Evolutionary conservation across 2,113 vertebrate species (phyloP).

Genomic region (Euleptes europaea): DNA sequence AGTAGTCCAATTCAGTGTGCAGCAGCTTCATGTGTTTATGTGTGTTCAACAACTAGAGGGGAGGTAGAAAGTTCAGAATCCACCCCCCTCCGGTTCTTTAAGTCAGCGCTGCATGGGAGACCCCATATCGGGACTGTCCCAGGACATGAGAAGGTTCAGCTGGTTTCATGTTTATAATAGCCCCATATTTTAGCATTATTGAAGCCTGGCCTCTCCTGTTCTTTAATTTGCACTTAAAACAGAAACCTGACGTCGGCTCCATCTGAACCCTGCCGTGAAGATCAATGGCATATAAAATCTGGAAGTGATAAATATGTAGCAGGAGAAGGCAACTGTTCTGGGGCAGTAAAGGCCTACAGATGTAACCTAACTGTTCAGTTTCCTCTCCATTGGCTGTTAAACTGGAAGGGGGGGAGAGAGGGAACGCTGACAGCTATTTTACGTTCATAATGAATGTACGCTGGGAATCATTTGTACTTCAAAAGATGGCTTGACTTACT

Average conservation of each 20-base stretch:
- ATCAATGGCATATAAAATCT: slow-evolving; percentile 63
- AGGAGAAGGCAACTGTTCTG: slow-evolving; percentile 40
- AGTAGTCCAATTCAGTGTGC: too few relatives aligned
- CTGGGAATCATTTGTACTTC: slow-evolving; percentile 41
- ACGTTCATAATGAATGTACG: slow-evolving; percentile 42
- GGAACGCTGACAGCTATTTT: slow-evolving; percentile 45
- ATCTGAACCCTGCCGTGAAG: slow-evolving; percentile 38
- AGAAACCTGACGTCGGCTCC: slow-evolving; percentile 38
- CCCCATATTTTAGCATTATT: slow-evolving; percentile 1
- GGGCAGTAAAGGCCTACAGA: slow-evolving; percentile 52
- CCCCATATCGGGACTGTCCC: neutral
- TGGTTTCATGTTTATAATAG: slow-evolving; percentile 21
- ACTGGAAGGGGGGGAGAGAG: slow-evolving; percentile 13
- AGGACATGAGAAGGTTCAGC: neutral
- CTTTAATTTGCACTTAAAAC: slow-evolving; percentile 48
- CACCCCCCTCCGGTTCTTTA: neutral
- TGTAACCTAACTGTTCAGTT: slow-evolving; percentile 49
- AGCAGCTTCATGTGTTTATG: too few relatives aligned
- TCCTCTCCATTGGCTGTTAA: slow-evolving; percentile 40
- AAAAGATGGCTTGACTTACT: slow-evolving; percentile 38
- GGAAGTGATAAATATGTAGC: slow-evolving; percentile 57
- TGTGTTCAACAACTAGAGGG: neutral
- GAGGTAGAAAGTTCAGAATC: neutral
- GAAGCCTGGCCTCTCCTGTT: slow-evolving; percentile 27
- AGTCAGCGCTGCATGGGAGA: neutral